A percentile compares a stretch with the other conserved stretches of the same genome.
Conservation (phyloP, 1,140 invertebrate genomes). For the Danaus plexippus region DNA sequence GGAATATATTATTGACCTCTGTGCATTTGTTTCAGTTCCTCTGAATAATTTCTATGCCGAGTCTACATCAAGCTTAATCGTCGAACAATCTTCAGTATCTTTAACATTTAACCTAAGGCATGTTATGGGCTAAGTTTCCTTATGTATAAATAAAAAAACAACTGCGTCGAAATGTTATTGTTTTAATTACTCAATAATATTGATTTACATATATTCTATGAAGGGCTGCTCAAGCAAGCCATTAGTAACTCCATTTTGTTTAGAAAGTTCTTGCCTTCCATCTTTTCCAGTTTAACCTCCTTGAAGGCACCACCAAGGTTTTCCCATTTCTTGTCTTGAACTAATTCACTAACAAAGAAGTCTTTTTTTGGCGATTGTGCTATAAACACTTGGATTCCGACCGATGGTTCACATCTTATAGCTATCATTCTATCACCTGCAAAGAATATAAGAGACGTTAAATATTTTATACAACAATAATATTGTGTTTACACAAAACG, state of each 20-base stretch:
- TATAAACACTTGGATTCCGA: conserved; percentile 77
- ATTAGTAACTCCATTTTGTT: conserved; percentile 98
- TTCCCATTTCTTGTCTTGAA: conserved; percentile 92
- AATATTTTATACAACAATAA: too few species aligned
- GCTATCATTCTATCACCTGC: conserved; percentile 86
- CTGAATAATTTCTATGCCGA: conserved; percentile 38
- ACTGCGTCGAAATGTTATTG: conserved; percentile 32
- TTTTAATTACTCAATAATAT: conserved; percentile 18
- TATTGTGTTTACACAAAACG: too few species aligned
- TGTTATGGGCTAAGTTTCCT: conserved; percentile 61
- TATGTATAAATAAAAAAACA: conserved; percentile 55
- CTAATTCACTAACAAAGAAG: conserved; percentile 88
- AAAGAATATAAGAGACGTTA: conserved; percentile 25
- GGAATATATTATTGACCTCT: neutral
- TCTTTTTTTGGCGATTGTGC: conserved; percentile 89
- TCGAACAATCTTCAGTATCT: conserved; percentile 67
- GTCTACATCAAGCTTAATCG: conserved; percentile 35
- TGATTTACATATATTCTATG: conserved; percentile 32
- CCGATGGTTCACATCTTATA: conserved; percentile 85
- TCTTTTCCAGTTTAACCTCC: conserved; percentile 92
- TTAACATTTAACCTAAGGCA: conserved; percentile 66
- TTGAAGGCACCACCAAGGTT: conserved; percentile 91
- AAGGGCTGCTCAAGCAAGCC: conserved; percentile 83
- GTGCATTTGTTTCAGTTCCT: conserved; percentile 47
- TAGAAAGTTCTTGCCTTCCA: conserved; percentile 97